Percentiles rank a stretch among this genome's conserved stretches.
Evolutionary conservation across 2,797 vertebrate genomes (phyloP).

Genomic region (Poliocrania exsul): DNA sequence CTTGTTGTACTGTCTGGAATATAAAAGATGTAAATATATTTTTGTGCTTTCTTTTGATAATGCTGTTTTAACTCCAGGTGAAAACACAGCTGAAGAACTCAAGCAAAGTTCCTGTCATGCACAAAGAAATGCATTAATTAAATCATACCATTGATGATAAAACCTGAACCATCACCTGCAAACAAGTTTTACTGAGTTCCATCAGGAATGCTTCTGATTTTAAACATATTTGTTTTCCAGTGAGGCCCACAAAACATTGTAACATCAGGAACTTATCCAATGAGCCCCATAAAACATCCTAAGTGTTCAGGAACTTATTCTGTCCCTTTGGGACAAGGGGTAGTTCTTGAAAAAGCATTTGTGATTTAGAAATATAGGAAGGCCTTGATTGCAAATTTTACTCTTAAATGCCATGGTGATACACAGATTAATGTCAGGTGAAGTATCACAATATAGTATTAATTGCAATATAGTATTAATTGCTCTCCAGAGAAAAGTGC

Average conservation of each 20-base stretch:
- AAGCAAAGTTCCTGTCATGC: background rate
- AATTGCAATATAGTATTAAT: background rate
- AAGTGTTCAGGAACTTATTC: background rate
- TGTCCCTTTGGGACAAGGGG: background rate
- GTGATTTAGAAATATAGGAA: background rate
- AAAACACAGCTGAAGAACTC: background rate
- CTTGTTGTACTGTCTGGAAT: slow-evolving; percentile 88
- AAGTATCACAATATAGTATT: background rate
- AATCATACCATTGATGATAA: background rate
- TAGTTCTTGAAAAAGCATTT: background rate
- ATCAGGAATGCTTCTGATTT: background rate
- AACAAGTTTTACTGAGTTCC: background rate
- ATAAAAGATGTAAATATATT: background rate
- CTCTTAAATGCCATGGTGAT: background rate
- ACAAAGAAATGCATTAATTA: background rate
- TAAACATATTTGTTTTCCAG: background rate
- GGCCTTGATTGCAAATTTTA: background rate
- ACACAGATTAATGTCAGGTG: background rate
- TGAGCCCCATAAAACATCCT: background rate
- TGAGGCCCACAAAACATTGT: background rate
- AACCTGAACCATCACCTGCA: background rate
- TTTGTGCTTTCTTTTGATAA: background rate
- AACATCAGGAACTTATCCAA: background rate
- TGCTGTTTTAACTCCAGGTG: background rate
- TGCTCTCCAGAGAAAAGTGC: background rate